These are phyloP conservation scores for Erpobdella octoculata DNA, from an alignment of 2,888 invertebrate species.

Conservation along the genomic window DNA sequence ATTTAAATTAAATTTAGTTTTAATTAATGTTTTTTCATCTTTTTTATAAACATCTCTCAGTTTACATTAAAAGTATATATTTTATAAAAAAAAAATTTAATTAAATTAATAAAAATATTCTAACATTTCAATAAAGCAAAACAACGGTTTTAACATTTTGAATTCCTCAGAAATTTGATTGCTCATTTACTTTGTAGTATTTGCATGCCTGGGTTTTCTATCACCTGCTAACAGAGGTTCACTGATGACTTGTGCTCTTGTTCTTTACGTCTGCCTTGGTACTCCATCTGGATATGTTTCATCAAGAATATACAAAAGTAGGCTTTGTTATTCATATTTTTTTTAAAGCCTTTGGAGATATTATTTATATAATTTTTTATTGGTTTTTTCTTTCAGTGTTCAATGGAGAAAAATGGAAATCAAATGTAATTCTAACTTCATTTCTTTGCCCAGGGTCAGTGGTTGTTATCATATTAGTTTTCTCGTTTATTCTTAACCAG, in stretches of 20 bases:
- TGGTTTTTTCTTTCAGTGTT: conserved; percentile 57
- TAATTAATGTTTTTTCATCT: no score
- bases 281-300: conserved; percentile 94
- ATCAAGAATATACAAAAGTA: conserved; percentile 89
- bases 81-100: no score
- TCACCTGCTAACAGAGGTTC: conserved; percentile 97
- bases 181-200: conserved; percentile 58
- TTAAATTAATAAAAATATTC: no score
- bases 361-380: not conserved
- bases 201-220: conserved; percentile 94
- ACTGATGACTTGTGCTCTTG: conserved; percentile 93
- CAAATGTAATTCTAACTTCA: conserved; percentile 88
- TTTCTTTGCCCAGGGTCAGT: conserved; percentile 87
- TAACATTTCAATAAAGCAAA: no score
- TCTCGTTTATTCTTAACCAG: not conserved
- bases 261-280: conserved; percentile 90
- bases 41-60: no score
- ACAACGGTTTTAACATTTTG: not conserved
- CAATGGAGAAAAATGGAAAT: conserved; percentile 96
- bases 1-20: no score
- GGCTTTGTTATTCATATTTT: not conserved
- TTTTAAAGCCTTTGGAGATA: not conserved
- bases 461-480: not conserved
- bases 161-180: not conserved
- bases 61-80: no score